Evolutionary conservation across 2,113 vertebrate genomes (phyloP), one percentile per base, ranked within the genome.

Genomic region (Neomonachus schauinslandi): DNA sequence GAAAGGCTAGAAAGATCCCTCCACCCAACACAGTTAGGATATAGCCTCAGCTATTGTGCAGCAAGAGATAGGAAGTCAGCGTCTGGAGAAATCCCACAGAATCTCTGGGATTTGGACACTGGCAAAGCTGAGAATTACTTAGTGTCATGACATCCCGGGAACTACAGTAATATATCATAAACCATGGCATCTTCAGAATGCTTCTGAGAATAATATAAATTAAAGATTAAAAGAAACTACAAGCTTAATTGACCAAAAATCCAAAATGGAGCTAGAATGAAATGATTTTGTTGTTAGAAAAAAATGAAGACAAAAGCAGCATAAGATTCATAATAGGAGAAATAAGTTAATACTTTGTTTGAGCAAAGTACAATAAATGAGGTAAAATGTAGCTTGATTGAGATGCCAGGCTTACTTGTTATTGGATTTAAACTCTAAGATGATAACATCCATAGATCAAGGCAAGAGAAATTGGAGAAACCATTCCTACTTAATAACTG

Each of bases 361-460:
- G 22, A 86, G 26, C 65, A 72, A 94, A 94, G 63, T 72, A 49
- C 31, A 86, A 61, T 96, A 87, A 97, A 84, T 57, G 28, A 96
- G 24, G 15, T 92, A 94, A 97, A 95, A 94, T 55, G 12, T 76
- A 12, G 22, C 63, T 93, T 97, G 83, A 90, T 88, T 94, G 94
- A 92, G 94, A 94, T 85, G 69, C 63, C 49, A 55, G 61, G 18
- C 46, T 91, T n/a, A 26, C 82, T 95, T 95, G 65, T 92, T 96
- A 96, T 69, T 97, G 95, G 91, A 97, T 95, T 97, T 94, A 65
- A 96, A 84, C 59, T 87, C 55, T 77, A 22, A 36, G 59, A 76
- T 96, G 92, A 94, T 97, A 92, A 76, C 76, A 76, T 28, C 42
- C 67, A 92, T 97, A 97, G 94, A 97, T 97, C 92, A 98, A 95